Evolutionary conservation across 37 sponge, comb jelly and placozoan genomes (phyloP).

Genomic region (Ephydatia muelleri): DNA sequence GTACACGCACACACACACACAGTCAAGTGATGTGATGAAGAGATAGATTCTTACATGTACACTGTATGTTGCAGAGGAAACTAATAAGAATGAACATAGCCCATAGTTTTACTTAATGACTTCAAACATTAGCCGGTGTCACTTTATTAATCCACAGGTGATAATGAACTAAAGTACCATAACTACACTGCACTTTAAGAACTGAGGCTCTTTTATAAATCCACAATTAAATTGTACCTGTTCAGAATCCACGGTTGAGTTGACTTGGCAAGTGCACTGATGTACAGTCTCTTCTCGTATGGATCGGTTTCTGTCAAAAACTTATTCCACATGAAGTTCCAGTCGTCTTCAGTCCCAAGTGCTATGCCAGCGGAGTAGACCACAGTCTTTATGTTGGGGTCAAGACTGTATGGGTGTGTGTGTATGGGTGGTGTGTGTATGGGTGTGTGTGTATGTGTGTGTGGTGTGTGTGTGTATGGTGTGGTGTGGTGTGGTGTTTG

Average conservation of each 20-base stretch:
- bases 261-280: slow-evolving; percentile 69
- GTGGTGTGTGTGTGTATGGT: neutral
- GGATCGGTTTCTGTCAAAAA: slow-evolving; percentile 67
- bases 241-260: slow-evolving; percentile 72
- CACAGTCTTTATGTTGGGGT: slow-evolving; percentile 75
- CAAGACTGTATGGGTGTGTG: slow-evolving; percentile 31
- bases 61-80: neutral
- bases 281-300: slow-evolving; percentile 58
- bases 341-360: slow-evolving; percentile 68
- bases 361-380: slow-evolving; percentile 81
- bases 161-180: neutral
- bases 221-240: slow-evolving; percentile 18
- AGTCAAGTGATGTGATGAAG: too few species aligned
- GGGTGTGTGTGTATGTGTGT: slow-evolving; percentile 8
- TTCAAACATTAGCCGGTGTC: too few species aligned
- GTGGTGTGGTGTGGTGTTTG: too few species aligned
- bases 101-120: too few species aligned
- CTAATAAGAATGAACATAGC: too few species aligned
- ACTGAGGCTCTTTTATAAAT: too few species aligned
- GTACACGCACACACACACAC: too few species aligned
- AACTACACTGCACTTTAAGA: too few species aligned
- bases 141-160: too few species aligned
- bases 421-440: neutral
- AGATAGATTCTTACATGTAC: too few species aligned
- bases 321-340: slow-evolving; percentile 85